Evolutionary conservation across 1,140 invertebrate species (phyloP).

Genomic region (Hyposmocoma kahamanoa): DNA sequence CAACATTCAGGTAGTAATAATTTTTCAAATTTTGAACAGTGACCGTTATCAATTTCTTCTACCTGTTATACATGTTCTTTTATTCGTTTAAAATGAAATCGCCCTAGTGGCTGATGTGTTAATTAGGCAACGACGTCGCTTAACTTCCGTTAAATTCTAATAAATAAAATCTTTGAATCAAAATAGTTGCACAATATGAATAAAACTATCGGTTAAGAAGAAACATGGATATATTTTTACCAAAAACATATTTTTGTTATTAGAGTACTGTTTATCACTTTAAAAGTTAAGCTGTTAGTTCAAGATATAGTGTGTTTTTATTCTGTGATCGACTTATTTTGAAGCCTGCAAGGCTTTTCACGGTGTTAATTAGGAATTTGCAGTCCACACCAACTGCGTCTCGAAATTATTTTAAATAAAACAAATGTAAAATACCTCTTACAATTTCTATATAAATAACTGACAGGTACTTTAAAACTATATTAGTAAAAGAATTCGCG

Average conservation of each 20-base stretch:
- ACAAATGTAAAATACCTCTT: constrained; percentile 22
- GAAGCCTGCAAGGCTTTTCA: constrained; percentile 33
- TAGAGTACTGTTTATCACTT: constrained; percentile 55
- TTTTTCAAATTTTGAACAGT: too few relatives aligned
- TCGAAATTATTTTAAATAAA: not conserved
- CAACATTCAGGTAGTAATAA: too few relatives aligned
- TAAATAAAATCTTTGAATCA: constrained; percentile 22
- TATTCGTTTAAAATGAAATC: too few relatives aligned
- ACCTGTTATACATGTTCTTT: too few relatives aligned
- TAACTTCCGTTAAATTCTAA: too few relatives aligned
- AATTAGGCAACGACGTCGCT: too few relatives aligned
- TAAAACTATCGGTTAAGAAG: constrained; percentile 47
- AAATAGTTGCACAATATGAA: constrained; percentile 48
- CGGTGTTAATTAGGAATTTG: constrained; percentile 19
- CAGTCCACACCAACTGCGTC: not conserved
- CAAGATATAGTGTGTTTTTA: constrained; percentile 52
- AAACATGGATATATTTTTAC: constrained; percentile 54
- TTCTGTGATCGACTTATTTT: constrained; percentile 59
- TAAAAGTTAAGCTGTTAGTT: constrained; percentile 46
- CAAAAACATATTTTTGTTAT: constrained; percentile 68
- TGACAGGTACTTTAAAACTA: constrained; percentile 35
- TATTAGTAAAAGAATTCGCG: constrained; percentile 17
- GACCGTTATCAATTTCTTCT: too few relatives aligned
- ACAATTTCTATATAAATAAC: constrained; percentile 16
- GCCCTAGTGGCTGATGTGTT: too few relatives aligned